These are phyloP conservation scores for Panagrolaimus sp. DNA, from an alignment of 1,140 invertebrate genomes.

Conservation along the genomic window DNA sequence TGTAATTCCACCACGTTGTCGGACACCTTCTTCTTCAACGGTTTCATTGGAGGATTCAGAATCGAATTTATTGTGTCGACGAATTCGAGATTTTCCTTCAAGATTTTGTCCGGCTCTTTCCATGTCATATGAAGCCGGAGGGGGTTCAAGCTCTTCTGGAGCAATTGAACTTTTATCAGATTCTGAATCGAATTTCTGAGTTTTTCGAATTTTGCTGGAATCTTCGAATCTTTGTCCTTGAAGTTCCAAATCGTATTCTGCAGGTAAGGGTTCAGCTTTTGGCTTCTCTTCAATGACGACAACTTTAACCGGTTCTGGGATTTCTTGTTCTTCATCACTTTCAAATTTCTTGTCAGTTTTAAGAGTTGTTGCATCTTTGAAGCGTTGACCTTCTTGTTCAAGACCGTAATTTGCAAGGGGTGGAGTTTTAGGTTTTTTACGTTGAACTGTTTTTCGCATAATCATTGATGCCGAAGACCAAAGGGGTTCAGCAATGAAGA, in stretches of 20 bases:
- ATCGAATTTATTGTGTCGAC: conserved; percentile 29
- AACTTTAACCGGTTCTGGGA: not conserved
- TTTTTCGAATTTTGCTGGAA: conserved; percentile 13
- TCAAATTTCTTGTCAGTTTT: conserved; percentile 19
- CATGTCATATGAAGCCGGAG: conserved; percentile 42
- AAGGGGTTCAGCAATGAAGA: conserved; percentile 28
- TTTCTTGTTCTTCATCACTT: conserved; percentile 29
- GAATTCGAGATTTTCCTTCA: conserved; percentile 32
- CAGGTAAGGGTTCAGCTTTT: not conserved
- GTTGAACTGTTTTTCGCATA: conserved; percentile 20
- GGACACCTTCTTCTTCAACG: conserved; percentile 25
- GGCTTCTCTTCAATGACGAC: not conserved
- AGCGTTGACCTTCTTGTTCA: conserved; percentile 27
- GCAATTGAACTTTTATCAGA: conserved; percentile 30
- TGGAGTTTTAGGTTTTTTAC: conserved; percentile 16
- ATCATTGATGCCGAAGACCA: conserved; percentile 17
- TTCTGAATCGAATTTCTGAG: conserved; percentile 1
- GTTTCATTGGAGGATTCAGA: conserved; percentile 25
- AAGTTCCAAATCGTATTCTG: conserved; percentile 25
- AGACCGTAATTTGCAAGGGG: conserved; percentile 26
- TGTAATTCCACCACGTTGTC: conserved; percentile 39
- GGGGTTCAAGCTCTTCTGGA: conserved; percentile 24
- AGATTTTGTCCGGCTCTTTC: conserved; percentile 30
- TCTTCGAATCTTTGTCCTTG: conserved; percentile 25
- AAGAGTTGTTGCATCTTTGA: conserved; percentile 22